Evolutionary conservation across 1,140 invertebrate genomes (phyloP).

Genomic region (Drosophila funebris): DNA sequence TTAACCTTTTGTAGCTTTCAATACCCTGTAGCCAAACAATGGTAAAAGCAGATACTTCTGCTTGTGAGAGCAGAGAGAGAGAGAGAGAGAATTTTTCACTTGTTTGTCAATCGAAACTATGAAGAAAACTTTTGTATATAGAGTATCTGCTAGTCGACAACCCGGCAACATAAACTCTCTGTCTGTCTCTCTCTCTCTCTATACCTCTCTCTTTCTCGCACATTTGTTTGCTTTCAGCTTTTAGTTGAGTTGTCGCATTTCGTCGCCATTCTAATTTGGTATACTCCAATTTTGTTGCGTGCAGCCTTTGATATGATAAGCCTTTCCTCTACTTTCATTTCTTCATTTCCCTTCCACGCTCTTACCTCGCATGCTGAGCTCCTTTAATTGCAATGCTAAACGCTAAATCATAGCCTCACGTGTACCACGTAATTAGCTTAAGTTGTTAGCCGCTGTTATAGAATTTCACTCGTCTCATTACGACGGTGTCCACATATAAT

Average conservation of each 20-base stretch:
- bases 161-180: too few relatives aligned
- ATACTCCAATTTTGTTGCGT: slow-evolving; percentile 64
- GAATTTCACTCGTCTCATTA: slow-evolving; percentile 51
- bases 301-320: slow-evolving; percentile 73
- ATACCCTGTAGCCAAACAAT: not conserved
- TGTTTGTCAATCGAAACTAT: not conserved
- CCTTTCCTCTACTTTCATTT: slow-evolving; percentile 9
- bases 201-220: not conserved
- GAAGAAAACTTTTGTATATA: not conserved
- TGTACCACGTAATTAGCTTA: slow-evolving; percentile 80
- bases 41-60: too few relatives aligned
- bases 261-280: slow-evolving; percentile 58
- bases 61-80: too few relatives aligned
- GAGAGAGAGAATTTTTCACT: too few relatives aligned
- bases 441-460: slow-evolving; percentile 74
- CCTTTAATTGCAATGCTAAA: slow-evolving; percentile 76
- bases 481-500: slow-evolving; percentile 39
- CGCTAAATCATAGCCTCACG: slow-evolving; percentile 77
- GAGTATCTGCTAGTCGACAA: slow-evolving; percentile 2
- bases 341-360: not conserved
- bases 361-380: slow-evolving; percentile 17
- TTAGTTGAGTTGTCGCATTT: slow-evolving; percentile 61
- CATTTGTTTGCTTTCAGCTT: slow-evolving; percentile 13
- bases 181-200: too few relatives aligned
- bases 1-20: slow-evolving; percentile 9